Conservation (phyloP, 30 jellyfish, hydroid and myxozoan species). For the Clytia hemisphaerica region DNA sequence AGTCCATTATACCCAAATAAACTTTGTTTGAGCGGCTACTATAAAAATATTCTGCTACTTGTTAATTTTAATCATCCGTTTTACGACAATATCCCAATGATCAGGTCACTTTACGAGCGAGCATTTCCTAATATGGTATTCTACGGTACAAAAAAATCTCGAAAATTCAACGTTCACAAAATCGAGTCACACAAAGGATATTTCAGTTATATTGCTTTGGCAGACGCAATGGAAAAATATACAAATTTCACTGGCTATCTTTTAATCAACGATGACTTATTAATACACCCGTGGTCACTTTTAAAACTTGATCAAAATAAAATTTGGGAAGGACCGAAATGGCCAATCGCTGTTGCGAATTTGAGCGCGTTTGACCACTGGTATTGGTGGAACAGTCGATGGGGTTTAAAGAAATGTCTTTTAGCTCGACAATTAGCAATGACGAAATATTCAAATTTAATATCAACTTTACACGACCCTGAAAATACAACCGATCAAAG, state of each 20-base stretch:
- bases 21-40: constrained; percentile 38
- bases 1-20: no score
- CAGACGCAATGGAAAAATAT: neutral
- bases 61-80: constrained; percentile 57
- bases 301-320: constrained; percentile 24
- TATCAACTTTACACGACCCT: no score
- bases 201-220: constrained; percentile 16
- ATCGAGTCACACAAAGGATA: constrained; percentile 62
- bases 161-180: no score
- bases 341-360: constrained; percentile 55
- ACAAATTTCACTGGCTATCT: constrained; percentile 55
- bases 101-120: constrained; percentile 38
- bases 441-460: neutral
- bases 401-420: constrained; percentile 79
- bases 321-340: constrained; percentile 91
- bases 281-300: constrained; percentile 75
- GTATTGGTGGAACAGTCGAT: constrained; percentile 93
- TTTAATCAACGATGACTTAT: constrained; percentile 72
- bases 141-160: constrained; percentile 63
- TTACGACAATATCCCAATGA: constrained; percentile 49
- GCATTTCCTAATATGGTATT: constrained; percentile 70
- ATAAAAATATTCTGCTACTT: constrained; percentile 53
- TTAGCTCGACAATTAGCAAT: constrained; percentile 30
- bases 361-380: constrained; percentile 47
- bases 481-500: neutral